Base-by-base conservation (phyloP, 2,888 invertebrate species). In the Protophormia terraenovae region DNA sequence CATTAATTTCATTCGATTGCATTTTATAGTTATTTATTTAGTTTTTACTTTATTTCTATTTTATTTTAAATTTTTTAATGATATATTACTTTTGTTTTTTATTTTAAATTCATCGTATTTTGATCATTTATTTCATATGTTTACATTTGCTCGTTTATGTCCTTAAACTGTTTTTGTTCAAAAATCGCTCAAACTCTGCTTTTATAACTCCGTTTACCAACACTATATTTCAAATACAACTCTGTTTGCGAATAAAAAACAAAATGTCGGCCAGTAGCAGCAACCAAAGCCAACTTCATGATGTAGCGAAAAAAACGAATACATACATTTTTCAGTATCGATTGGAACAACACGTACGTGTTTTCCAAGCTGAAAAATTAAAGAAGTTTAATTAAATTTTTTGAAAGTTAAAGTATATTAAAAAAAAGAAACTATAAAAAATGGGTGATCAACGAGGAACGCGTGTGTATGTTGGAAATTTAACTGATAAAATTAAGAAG, bases 401-500 rank as follows among this genome's bases (percentile, higher is more conserved):
- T 72, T 55, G n/a, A 32, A 71, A 71, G 32, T 67, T 35, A 67
- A 81, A 64, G n/a, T n/a, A n/a, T n/a, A n/a, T n/a, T 80, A 45
- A 79, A 55, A 69, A 69, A 67, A 35, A 14, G 32, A 10, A 62
- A 64, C 62, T 81, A 86, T 85, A 76, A 76, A 87, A 88, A 87
- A 93, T 93, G 93, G 88, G 91, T 86, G 92, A 93, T 88, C 91
- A 90, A 87, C 92, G 94, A 89, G 94, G 96, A 90, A 96, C 97
- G 89, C 95, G 97, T 92, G 97, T 97, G 88, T 97, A 97, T 93
- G 97, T 97, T 90, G 98, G 98, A 89, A 97, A 97, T 90, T 95
- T 98, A 88, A 96, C 95, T 90, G 97, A 97, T 92, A 96, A 96
- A 92, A 96, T 97, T 92, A 97, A 97, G 93, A 97, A 97, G 92